Base-by-base conservation (phyloP, 2,113 vertebrate species). In the Peromyscus polionotus region DNA sequence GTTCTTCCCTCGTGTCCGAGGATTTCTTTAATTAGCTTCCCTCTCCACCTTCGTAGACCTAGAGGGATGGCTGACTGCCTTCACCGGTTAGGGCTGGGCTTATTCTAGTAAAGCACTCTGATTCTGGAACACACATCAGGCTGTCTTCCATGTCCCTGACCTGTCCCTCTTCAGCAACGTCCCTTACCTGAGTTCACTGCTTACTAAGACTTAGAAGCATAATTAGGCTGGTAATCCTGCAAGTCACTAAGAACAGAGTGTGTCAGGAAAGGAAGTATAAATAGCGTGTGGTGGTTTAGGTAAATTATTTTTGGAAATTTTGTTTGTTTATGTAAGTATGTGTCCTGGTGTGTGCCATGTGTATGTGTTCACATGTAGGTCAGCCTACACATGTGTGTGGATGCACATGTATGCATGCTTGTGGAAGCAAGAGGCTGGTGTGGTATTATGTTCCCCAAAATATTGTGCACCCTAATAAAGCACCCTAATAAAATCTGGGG, bases 151-250 rank as follows among this genome's bases (percentile, higher is more conserved):
- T 9, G 20, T 54, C 20, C 26, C 36, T 57, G 13, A 3, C 26
- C 9, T 77, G 67, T 77, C 48, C 42, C 65, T 33, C 31, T 87
- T 95, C 39, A 65, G 51, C 73, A n/a, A 9, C 28, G 45, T 91
- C 39, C 12, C 42, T 76, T 8, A n/a, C 20, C 54, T 61, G 39
- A 63, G 48, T 87, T 80, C 26, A n/a, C 36, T 19, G 33, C 59
- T 93, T 42, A 45, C 39, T 96, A 70, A 81, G 81, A 65, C 45
- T 76, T 93, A 63, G 45, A 93, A 89, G n/a, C n/a, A 54, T 92
- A 91, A 61, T 89, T 84, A 72, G 65, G 61, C 68, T 54, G 4
- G 54, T 90, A 93, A 76, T 26, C 17, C 36, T 95, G 12, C 39
- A 68, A 67, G 83, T 73, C 31, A 59, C 39, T 36, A 76, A 75